Evolutionary conservation across 2,113 vertebrate genomes (phyloP).

Genomic region (Crotalus helleri): DNA sequence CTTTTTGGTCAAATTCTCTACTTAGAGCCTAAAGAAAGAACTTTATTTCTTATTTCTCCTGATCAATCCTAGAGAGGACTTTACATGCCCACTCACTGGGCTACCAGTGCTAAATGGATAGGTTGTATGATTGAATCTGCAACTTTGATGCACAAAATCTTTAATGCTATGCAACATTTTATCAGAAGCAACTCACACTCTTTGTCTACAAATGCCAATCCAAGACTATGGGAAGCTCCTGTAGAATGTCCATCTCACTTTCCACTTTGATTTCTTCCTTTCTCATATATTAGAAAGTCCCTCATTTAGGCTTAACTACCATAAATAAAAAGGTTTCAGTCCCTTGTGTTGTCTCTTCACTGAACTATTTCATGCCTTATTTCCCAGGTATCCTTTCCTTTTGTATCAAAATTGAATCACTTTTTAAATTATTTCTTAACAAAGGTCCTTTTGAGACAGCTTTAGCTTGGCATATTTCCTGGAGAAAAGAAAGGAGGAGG

Average conservation of each 20-base stretch:
- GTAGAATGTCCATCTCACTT: not conserved
- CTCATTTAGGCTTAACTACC: not conserved
- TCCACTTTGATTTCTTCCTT: not conserved
- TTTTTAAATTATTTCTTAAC: not conserved
- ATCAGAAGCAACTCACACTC: not conserved
- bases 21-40: not conserved
- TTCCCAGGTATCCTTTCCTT: not conserved
- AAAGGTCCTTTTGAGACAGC: conserved; percentile 27
- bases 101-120: not conserved
- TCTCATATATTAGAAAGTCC: not conserved
- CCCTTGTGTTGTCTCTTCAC: not conserved
- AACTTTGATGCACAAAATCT: not conserved
- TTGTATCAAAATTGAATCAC: not conserved
- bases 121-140: not conserved
- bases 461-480: conserved; percentile 14
- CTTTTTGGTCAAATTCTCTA: not conserved
- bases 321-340: not conserved
- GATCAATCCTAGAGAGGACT: not conserved
- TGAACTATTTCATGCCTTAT: not conserved
- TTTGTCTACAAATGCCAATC: not conserved
- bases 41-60: not conserved
- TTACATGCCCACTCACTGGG: not conserved
- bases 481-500: conserved; percentile 9
- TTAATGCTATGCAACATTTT: not conserved
- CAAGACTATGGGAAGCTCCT: not conserved